Evolutionary conservation across 2,797 vertebrate species (phyloP), one percentile per base, ranked within the genome.

Genomic region (Scarus forsteni): DNA sequence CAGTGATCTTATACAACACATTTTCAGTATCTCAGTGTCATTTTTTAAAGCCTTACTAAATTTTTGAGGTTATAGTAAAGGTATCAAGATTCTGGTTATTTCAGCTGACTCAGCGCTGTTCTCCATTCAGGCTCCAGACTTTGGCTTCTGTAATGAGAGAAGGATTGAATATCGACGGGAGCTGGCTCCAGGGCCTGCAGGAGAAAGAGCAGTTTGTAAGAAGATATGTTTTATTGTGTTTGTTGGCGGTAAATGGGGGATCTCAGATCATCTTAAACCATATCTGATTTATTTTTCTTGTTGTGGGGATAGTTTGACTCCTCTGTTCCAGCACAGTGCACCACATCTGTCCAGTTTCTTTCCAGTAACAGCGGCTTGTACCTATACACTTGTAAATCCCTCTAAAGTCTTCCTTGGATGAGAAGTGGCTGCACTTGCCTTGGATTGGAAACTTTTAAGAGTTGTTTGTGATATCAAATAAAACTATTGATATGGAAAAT

Each of bases 381-480:
- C 53, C 53, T 43, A 5, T 40, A 53, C 14, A 51, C 10, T 42
- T 39, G 11, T 42, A 35, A 49, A 55, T 52, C 51, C 69, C 60
- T 65, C 50, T 46, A 11, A 66, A 66, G 60, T 60, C 65, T 68
- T 19, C 27, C 53, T 71, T 59, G 44, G 60, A 72, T 66, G 60
- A 72, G 67, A 69, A 71, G 85, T 57, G 60, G 60, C 53, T 81
- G 44, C 78, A 84, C 80, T 88, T 79, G 77, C 65, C 65, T 68
- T 50, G 62, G 60, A 85, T 68, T 81, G 85, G 73, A 88, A 84
- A 81, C 39, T 70, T 54, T 44, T 70, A 36, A 75, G 62, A 60
- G 58, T 50, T 80, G 57, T 54, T 60, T 57, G 59, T 70, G 57
- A 81, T 52, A 61, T 57, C 16, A 42, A 61, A 56, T 68, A 13